Evolutionary conservation across 2,888 invertebrate genomes (phyloP), one percentile per base, ranked within the genome.

Genomic region (Pyrocoelia pectoralis): DNA sequence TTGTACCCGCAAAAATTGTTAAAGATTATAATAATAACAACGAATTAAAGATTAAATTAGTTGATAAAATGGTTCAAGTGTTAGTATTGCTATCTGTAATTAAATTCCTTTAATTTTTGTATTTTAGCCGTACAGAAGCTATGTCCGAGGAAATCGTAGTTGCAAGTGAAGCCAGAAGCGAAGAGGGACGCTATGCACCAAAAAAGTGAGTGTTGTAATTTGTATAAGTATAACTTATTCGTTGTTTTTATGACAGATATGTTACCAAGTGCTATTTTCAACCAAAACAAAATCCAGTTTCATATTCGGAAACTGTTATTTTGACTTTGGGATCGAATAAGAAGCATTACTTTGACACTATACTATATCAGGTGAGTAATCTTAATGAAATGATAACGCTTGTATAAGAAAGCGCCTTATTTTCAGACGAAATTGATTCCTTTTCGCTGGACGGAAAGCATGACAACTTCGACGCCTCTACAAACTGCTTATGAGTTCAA

Each of bases 221-320:
- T 15, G 6, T 43, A 8, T 8, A 14, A 3, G 4, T 13, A 15
- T 43, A 14, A n/a, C 1, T 13, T 13, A 13, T 14, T 43, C 40
- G 19, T 15, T 6, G 8, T 40, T 43, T 50, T 56, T 67, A 73
- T 75, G 18, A 56, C 8, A 80, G 80, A 66, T 79, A 76, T 60
- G 73, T 72, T 13, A 75, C 77, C 28, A 77, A 68, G n/a, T 80
- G 80, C 67, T 77, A 75, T 57, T 73, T 80, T 40, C 72, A 77
- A 70, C 76, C 74, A 53, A 74, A 72, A 54, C 71, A 73, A 19
- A 62, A 75, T 33, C 79, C 80, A n/a, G 74, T 75, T 19, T 78
- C 77, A 74, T 80, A 78, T 63, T 74, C 77, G n/a, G 79, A 80
- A 67, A 78, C 77, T 8, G 58, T 80, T 19, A 69, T 76, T 33